Percentiles rank a stretch among this genome's conserved stretches.
Conservation (phyloP, 2,113 vertebrate species). For the Phoenicopterus ruber region DNA sequence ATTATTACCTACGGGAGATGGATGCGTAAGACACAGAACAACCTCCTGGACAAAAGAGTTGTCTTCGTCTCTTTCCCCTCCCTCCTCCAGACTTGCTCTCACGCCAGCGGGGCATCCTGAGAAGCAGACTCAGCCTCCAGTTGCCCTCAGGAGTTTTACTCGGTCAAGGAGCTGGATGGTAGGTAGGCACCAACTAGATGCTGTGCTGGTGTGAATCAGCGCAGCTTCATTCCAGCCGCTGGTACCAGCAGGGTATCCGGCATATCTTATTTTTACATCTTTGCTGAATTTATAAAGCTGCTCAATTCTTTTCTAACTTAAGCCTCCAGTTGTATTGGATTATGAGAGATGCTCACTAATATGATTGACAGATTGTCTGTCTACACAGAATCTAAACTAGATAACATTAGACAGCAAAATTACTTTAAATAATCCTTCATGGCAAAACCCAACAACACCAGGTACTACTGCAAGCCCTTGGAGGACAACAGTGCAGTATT, state of each 20-base stretch:
- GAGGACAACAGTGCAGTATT: constrained; percentile 25
- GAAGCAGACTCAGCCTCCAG: neutral
- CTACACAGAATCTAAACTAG: neutral
- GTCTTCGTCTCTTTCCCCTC: neutral
- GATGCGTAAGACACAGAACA: neutral
- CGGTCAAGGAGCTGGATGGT: neutral
- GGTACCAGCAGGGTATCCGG: fast-evolving
- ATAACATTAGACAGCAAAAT: neutral
- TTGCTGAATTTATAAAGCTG: neutral
- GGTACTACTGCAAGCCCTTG: neutral
- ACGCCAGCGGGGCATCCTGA: neutral
- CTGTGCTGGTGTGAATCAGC: neutral
- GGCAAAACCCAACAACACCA: constrained; percentile 27
- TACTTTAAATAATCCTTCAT: constrained; percentile 61
- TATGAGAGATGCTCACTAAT: neutral
- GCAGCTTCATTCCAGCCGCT: neutral
- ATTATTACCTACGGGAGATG: neutral
- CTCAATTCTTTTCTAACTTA: neutral
- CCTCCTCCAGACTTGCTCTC: neutral
- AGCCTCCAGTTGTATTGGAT: neutral
- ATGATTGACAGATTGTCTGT: constrained; percentile 11
- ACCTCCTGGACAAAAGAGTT: neutral
- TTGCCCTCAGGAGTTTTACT: neutral
- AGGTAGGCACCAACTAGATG: neutral
- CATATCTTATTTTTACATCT: neutral